A percentile compares a stretch with the other conserved stretches of the same genome.
Evolutionary conservation across 2,797 vertebrate genomes (phyloP).

Genomic region (Harpagifer antarcticus): DNA sequence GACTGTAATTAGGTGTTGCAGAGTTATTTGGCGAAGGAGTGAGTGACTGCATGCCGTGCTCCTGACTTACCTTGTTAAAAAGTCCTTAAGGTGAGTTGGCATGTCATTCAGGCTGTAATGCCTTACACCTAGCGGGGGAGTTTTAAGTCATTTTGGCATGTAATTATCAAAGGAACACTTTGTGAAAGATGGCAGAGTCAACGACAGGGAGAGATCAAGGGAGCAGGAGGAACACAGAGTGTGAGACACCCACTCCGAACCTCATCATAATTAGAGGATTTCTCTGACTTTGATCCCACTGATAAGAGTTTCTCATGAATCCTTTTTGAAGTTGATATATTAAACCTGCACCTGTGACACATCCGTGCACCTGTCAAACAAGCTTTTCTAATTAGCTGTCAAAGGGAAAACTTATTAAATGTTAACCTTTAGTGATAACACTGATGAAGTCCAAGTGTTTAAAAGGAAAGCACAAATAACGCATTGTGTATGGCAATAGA

Average conservation of each 20-base stretch:
- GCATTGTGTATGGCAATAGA: not conserved
- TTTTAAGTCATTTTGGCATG: constrained; percentile 87
- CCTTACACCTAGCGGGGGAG: constrained; percentile 71
- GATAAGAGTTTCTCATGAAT: constrained; percentile 56
- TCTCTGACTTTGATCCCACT: constrained; percentile 74
- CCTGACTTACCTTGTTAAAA: constrained; percentile 78
- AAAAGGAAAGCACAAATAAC: constrained; percentile 17
- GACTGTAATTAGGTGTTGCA: constrained; percentile 81
- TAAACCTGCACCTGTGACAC: constrained; percentile 63
- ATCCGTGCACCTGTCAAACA: constrained; percentile 64
- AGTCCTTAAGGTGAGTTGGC: constrained; percentile 82
- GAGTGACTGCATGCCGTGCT: constrained; percentile 61
- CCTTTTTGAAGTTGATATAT: constrained; percentile 67
- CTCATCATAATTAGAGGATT: constrained; percentile 78
- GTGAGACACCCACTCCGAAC: constrained; percentile 60
- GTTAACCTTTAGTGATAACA: constrained; percentile 56
- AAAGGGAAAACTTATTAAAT: constrained; percentile 53
- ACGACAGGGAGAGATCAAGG: constrained; percentile 64
- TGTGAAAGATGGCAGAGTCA: constrained; percentile 80
- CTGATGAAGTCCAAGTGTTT: constrained; percentile 37
- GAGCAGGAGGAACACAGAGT: constrained; percentile 62
- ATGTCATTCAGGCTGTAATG: constrained; percentile 78
- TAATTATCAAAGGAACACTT: constrained; percentile 86
- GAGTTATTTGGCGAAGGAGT: constrained; percentile 60
- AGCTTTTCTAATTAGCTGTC: constrained; percentile 71